Percentiles rank a stretch among this genome's conserved stretches.
phyloP scores from a whole-genome alignment of 2,888 invertebrate species.

The Chrysolina haemoptera region DNA sequence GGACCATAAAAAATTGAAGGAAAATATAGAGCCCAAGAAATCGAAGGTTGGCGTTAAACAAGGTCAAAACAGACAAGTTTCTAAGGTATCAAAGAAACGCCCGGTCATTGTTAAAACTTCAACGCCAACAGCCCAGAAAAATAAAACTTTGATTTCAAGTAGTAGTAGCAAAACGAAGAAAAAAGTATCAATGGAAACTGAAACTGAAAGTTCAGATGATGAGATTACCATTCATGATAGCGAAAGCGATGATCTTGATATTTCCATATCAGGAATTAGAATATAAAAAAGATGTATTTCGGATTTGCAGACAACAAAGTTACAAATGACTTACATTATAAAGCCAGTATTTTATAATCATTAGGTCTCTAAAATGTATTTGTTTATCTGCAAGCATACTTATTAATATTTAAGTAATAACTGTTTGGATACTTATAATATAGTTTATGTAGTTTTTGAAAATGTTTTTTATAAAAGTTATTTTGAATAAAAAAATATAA shows the following conservation, averaged over 20 bases:
- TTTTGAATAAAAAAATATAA: no score
- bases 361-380: no score
- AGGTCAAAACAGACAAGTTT: background rate
- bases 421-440: no score
- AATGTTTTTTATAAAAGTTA: no score
- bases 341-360: no score
- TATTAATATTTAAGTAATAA: no score
- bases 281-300: slow-evolving; percentile 12
- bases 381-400: no score
- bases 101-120: background rate
- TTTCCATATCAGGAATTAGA: slow-evolving; percentile 24
- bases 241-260: slow-evolving; percentile 39
- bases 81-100: background rate
- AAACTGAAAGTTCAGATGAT: slow-evolving; percentile 33
- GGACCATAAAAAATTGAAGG: background rate
- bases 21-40: slow-evolving; percentile 6
- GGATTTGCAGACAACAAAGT: background rate
- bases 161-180: background rate
- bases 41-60: background rate
- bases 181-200: slow-evolving; percentile 7
- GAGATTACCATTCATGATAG: slow-evolving; percentile 39
- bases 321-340: no score
- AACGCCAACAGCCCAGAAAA: background rate
- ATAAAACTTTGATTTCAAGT: background rate
- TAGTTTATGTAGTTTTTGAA: no score